Evolutionary conservation across 2,888 invertebrate species (phyloP).

Genomic region (Brachylomia viminalis): DNA sequence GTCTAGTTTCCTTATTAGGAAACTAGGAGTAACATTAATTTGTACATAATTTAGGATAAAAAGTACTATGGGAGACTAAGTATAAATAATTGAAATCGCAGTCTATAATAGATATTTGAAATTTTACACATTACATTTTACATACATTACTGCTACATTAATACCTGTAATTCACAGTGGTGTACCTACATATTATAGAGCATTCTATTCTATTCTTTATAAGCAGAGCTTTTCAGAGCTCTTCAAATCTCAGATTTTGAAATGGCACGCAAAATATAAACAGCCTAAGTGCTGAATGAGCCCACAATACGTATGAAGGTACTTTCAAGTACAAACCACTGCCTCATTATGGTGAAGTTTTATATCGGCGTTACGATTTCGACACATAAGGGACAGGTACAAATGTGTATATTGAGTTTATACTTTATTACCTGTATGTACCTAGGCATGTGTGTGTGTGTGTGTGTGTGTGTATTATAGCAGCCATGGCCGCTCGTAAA

Average conservation of each 20-base stretch:
- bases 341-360: constrained; percentile 57
- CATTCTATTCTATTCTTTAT: neutral
- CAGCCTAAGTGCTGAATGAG: neutral
- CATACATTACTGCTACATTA: neutral
- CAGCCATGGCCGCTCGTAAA: constrained; percentile 90
- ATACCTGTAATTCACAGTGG: neutral
- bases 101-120: neutral
- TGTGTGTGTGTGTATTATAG: constrained; percentile 84
- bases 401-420: constrained; percentile 70
- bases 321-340: constrained; percentile 23
- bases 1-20: neutral
- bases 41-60: neutral
- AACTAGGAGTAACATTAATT: neutral
- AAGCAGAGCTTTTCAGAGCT: neutral
- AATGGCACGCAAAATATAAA: neutral
- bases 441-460: constrained; percentile 70
- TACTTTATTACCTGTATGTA: constrained; percentile 79
- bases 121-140: neutral
- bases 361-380: constrained; percentile 45
- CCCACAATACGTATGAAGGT: neutral
- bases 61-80: too few relatives aligned
- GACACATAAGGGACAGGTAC: constrained; percentile 64
- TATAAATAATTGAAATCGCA: too few relatives aligned
- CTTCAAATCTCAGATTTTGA: neutral
- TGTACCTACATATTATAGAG: neutral